phyloP scores from a whole-genome alignment of 2,113 vertebrate species.

The Bolborhynchus lineola region DNA sequence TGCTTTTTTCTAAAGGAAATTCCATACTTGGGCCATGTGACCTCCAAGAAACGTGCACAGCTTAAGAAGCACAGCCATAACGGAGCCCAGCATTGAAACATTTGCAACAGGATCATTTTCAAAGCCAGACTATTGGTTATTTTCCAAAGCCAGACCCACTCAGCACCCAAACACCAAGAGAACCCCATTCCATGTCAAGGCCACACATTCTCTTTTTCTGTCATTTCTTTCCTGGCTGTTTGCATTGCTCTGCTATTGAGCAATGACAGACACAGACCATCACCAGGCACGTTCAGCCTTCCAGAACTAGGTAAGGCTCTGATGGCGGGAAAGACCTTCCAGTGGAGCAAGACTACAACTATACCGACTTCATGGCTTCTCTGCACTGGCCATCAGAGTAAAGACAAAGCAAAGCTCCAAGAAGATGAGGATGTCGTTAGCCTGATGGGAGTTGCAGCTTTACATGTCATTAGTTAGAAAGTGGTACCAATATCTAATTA shows the following conservation, averaged over 20 bases:
- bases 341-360: not conserved
- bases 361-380: not conserved
- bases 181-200: not conserved
- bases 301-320: not conserved
- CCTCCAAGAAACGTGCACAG: not conserved
- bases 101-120: not conserved
- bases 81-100: not conserved
- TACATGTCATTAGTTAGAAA: not conserved
- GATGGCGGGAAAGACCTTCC: not conserved
- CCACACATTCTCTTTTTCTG: not conserved
- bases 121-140: not conserved
- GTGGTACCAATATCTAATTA: not conserved
- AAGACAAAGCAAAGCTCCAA: not conserved
- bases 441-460: not conserved
- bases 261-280: not conserved
- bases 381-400: not conserved
- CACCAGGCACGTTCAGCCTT: not conserved
- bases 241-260: not conserved
- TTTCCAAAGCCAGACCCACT: not conserved
- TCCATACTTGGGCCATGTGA: not conserved
- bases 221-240: not conserved
- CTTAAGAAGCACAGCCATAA: not conserved
- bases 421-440: not conserved
- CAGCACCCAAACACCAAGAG: not conserved
- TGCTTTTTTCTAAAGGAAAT: conserved; percentile 9